Evolutionary conservation across 2,888 invertebrate genomes (phyloP), one percentile per base, ranked within the genome.

Genomic region (Argynnis bischoffii): DNA sequence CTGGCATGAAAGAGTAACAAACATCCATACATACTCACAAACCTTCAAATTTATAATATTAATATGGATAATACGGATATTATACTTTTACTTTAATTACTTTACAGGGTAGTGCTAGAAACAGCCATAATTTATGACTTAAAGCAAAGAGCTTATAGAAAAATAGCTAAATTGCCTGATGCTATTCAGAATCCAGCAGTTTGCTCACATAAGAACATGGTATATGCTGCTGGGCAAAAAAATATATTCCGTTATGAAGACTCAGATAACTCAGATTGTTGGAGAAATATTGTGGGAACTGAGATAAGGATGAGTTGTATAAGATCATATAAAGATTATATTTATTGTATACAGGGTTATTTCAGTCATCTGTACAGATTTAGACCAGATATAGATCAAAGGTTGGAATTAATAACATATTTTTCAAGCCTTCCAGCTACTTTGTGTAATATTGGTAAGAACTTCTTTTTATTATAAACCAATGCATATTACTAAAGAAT

Each of bases 301-400:
- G 77, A 85, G 0, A 81, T 89, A 47, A 76, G 84, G 60, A 78
- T 81, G 3, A 84, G 78, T 57, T 81, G 77, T 53, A 79, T 92
- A 79, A 72, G 79, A 1, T 87, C 92, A 3, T 87, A 76, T 55
- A 85, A 81, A 55, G 83, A 82, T 0, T 83, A 85, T 70, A 85
- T 92, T 51, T 90, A 89, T 69, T 85, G 87, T 60, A 81, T 85
- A 0, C 91, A 91, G 69, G 84, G 80, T 70, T 90, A 85, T 64
- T 89, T 87, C 63, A 81, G 77, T 26, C 77, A 81, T 53, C 59
- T 92, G 57, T 86, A 85, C 64, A 82, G 88, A 71, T 89, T 91
- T 69, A 79, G 73, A 48, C 90, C 92, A 1, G 82, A 76, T 47
- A 60, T 76, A 2, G 83, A 87, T 68, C 61, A 64, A 0, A 73